Evolutionary conservation across 1,140 invertebrate species (phyloP).

Genomic region (Scaptodrosophila lebanonensis): DNA sequence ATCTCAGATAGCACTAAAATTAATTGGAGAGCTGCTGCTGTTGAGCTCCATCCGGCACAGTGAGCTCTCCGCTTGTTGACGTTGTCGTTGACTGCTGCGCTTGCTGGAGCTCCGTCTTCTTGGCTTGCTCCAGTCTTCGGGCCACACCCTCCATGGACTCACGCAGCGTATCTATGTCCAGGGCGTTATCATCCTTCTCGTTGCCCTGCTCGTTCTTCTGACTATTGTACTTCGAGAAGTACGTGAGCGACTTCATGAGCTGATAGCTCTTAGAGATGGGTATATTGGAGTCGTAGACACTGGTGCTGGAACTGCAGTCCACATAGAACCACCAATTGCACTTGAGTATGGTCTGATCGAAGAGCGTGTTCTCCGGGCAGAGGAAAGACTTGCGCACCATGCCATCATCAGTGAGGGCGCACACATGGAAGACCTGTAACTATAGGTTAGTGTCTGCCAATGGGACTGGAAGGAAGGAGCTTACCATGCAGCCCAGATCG

Average conservation of each 20-base stretch:
- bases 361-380: slow-evolving; percentile 91
- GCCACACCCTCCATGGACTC: slow-evolving; percentile 69
- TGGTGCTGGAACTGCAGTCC: slow-evolving; percentile 88
- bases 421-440: slow-evolving; percentile 91
- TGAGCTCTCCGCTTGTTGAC: slow-evolving; percentile 38
- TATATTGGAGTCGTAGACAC: slow-evolving; percentile 91
- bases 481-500: slow-evolving; percentile 93
- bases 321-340: slow-evolving; percentile 96
- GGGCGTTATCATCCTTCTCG: slow-evolving; percentile 57
- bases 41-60: slow-evolving; percentile 42
- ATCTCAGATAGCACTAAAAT: slow-evolving; percentile 59
- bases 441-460: background rate
- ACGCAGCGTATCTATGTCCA: slow-evolving; percentile 57
- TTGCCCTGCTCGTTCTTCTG: slow-evolving; percentile 47
- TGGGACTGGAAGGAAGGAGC: background rate
- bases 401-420: slow-evolving; percentile 91
- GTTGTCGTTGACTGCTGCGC: slow-evolving; percentile 5
- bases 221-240: slow-evolving; percentile 85
- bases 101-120: slow-evolving; percentile 26
- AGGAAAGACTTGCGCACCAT: slow-evolving; percentile 92
- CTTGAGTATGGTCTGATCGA: slow-evolving; percentile 92
- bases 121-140: slow-evolving; percentile 50
- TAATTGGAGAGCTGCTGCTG: slow-evolving; percentile 59
- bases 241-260: slow-evolving; percentile 91
- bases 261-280: slow-evolving; percentile 94